These are phyloP conservation scores for Enhydra lutris DNA, from an alignment of 2,113 vertebrate species.

Conservation along the genomic window DNA sequence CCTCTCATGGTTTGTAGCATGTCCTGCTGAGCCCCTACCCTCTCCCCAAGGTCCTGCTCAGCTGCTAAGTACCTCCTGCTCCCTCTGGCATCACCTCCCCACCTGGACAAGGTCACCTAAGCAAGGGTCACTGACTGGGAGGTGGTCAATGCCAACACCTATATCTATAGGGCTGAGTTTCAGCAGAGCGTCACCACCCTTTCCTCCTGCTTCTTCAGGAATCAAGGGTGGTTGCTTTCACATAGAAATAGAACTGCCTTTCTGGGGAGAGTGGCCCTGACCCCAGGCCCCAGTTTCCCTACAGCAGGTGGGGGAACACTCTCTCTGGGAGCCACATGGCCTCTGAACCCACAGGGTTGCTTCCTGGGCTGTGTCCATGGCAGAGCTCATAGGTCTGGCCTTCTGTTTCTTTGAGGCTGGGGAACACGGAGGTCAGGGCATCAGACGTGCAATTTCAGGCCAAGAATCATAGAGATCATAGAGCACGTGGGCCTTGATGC, in stretches of 20 bases:
- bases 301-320: accelerated
- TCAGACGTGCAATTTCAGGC: not conserved
- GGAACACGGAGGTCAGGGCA: not conserved
- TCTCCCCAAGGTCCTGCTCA: too few relatives aligned
- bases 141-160: accelerated
- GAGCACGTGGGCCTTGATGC: not conserved
- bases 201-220: not conserved
- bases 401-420: not conserved
- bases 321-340: accelerated
- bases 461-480: not conserved
- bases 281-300: accelerated
- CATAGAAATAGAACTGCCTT: not conserved
- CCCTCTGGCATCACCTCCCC: too few relatives aligned
- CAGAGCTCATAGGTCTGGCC: not conserved
- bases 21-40: too few relatives aligned
- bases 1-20: not conserved
- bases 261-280: not conserved
- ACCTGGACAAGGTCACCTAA: too few relatives aligned
- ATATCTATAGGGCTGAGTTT: not conserved
- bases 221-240: not conserved
- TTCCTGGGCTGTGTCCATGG: not conserved
- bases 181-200: accelerated
- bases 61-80: too few relatives aligned
- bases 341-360: not conserved
- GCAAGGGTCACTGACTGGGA: too few relatives aligned